A percentile compares a stretch with the other conserved stretches of the same genome.
These are phyloP conservation scores for Heterochromis multidens DNA, from an alignment of 2,113 vertebrate species.

Conservation along the genomic window DNA sequence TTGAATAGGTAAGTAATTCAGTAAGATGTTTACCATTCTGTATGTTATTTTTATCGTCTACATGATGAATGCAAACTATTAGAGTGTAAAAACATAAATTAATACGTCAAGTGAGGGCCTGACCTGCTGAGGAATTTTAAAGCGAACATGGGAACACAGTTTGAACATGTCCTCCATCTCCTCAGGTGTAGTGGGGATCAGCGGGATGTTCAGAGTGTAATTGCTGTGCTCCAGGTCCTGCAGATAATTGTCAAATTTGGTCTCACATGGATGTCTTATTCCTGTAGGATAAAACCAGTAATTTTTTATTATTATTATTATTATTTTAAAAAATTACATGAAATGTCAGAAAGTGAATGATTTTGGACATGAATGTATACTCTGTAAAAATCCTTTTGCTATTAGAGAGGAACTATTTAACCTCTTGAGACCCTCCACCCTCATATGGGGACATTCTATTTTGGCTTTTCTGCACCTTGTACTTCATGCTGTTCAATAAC, in stretches of 20 bases:
- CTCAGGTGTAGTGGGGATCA: conserved; percentile 88
- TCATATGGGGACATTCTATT: neutral
- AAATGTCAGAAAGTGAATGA: neutral
- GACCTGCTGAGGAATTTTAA: conserved; percentile 96
- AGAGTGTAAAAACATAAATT: neutral
- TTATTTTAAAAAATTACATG: neutral
- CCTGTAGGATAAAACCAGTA: conserved; percentile 68
- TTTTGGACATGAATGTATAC: neutral
- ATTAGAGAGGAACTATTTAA: neutral
- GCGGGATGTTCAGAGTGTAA: conserved; percentile 75
- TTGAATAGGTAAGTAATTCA: neutral
- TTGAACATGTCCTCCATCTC: conserved; percentile 96
- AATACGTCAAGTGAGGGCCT: neutral
- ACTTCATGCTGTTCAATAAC: neutral
- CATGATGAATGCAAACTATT: neutral
- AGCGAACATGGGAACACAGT: conserved; percentile 91
- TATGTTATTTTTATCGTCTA: neutral
- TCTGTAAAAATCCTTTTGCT: neutral
- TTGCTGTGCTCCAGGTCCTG: conserved; percentile 76
- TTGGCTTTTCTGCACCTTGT: neutral
- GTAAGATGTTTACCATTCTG: neutral
- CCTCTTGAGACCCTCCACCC: neutral
- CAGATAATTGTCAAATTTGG: conserved; percentile 82
- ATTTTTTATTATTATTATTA: no score
- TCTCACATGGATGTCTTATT: conserved; percentile 80